Conservation (phyloP, 2,888 invertebrate species). For the Drosophila anomalipes region DNA sequence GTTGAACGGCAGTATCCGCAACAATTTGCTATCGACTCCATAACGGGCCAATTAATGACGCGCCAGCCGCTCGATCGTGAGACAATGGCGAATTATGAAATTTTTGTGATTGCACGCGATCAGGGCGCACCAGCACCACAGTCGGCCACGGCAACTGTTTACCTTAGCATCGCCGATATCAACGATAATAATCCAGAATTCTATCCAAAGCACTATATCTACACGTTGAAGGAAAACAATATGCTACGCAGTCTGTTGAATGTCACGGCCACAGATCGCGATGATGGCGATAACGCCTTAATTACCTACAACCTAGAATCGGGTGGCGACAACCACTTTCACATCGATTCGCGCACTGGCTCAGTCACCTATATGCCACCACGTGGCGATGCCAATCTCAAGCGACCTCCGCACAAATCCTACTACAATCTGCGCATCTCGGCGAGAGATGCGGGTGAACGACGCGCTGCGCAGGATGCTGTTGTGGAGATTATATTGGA, state of each 20-base stretch:
- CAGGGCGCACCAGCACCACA: slow-evolving; percentile 94
- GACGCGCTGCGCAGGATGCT: slow-evolving; percentile 90
- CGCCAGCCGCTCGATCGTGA: slow-evolving; percentile 93
- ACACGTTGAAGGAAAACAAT: slow-evolving; percentile 87
- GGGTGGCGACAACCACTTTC: slow-evolving; percentile 92
- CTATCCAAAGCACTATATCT: slow-evolving; percentile 95
- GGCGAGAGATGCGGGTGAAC: slow-evolving; percentile 93
- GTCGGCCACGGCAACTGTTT: slow-evolving; percentile 95
- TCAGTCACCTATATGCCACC: slow-evolving; percentile 88
- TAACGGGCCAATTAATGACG: slow-evolving; percentile 94
- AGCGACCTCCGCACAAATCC: slow-evolving; percentile 86
- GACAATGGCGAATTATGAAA: slow-evolving; percentile 90
- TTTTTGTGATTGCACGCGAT: slow-evolving; percentile 95
- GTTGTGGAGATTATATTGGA: slow-evolving; percentile 92
- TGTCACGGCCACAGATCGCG: slow-evolving; percentile 93
- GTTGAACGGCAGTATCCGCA: slow-evolving; percentile 93
- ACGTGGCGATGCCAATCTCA: slow-evolving; percentile 84
- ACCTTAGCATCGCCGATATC: slow-evolving; percentile 92
- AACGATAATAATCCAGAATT: slow-evolving; percentile 97
- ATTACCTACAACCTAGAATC: slow-evolving; percentile 92
- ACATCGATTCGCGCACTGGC: slow-evolving; percentile 92
- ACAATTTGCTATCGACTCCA: slow-evolving; percentile 92
- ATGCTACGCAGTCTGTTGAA: slow-evolving; percentile 86
- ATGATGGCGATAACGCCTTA: slow-evolving; percentile 92
- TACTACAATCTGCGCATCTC: slow-evolving; percentile 91